Evolutionary conservation across 35 echinoderm and acorn worm genomes (phyloP), one percentile per base, ranked within the genome.

Genomic region (Amphiura filiformis): DNA sequence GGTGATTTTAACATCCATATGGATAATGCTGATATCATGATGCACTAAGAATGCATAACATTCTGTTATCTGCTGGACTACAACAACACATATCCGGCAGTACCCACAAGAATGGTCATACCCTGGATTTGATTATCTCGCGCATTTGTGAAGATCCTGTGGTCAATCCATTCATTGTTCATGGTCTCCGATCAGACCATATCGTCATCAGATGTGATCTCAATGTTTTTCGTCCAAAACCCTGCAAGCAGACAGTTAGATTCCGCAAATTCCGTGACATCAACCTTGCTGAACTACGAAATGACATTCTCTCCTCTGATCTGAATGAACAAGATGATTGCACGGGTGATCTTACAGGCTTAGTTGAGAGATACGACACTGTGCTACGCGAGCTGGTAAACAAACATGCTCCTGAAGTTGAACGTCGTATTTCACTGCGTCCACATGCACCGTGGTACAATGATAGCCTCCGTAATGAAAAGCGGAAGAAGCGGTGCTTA

Each of bases 371-470:
- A 56, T 83, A 83, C 52, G 44, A 83, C 17, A n/a, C 39, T 39
- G 32, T 49, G 26, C 34, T 57, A 37, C n/a, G n/a, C 13, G 81
- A 47, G 14, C 34, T 80, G 31, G 42, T 84, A 11, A n/a, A 90
- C 28, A 56, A 76, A 37, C 90, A 86, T 86, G 83, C 90, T 35
- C 89, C 83, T 14, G 20, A 61, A 34, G 22, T 80, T 14, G 35
- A 31, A 33, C 75, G 89, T 13, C 52, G 38, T 39, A 79, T 91
- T 18, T 39, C 36, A 35, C 39, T 76, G n/a, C 0, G 89, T 38
- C 77, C 83, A 23, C 75, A 91, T 65, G 39, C 89, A 57, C 83
- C 83, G 0, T 91, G 83, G 83, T 91, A 86, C 34, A 91, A 32
- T 26, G 77, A 91, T 64, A 75, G 85, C 39, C 37, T 64, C 57